Base-by-base conservation (phyloP, 1,140 invertebrate genomes). In the Calycopis cecrops region DNA sequence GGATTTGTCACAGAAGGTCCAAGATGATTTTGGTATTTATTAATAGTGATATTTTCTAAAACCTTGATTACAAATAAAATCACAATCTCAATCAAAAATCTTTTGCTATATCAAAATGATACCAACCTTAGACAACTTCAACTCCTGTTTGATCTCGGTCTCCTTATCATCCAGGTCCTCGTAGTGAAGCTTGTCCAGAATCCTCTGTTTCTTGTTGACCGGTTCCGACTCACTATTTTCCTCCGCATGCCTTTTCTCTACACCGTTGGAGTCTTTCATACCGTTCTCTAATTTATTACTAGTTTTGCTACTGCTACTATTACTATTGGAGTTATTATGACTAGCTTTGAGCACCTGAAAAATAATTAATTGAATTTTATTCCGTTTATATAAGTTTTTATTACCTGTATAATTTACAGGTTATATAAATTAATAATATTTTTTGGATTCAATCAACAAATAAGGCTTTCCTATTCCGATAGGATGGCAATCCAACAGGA, bases 111-210 rank as follows among this genome's bases (percentile, higher is more conserved):
- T 12, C 12, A 44, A 11, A 40, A 38, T 33, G 6, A 49, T 17
- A 35, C 56, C 76, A 61, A 94, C 91, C 85, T 92, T 94, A 47
- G 91, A 90, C 72, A 94, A 89, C 79, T 91, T 92, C 62, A 93
- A 80, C 67, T 91, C 90, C 60, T 90, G 85, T 64, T 76, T 76
- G 60, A 73, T 76, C 56, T 75, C 72, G 38, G 54, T 65, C 55
- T 90, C 90, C 3, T 73, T 73, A 0, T 35, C 58, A 67, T 93
- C 92, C 55, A 98, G 87, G 90, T 98, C 96, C 70, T 95, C 93
- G 70, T 94, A 96, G 56, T 91, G 88, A 69, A 95, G 90, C 87
- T 96, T 95, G 62, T 96, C 94, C 69, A 93, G 90, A 77, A 95
- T 92, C 72, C 92, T 90, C 69, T 89, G 89, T 63, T 90, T 91